Base-by-base conservation (phyloP, 2,888 invertebrate species). In the Spilosoma lubricipeda region DNA sequence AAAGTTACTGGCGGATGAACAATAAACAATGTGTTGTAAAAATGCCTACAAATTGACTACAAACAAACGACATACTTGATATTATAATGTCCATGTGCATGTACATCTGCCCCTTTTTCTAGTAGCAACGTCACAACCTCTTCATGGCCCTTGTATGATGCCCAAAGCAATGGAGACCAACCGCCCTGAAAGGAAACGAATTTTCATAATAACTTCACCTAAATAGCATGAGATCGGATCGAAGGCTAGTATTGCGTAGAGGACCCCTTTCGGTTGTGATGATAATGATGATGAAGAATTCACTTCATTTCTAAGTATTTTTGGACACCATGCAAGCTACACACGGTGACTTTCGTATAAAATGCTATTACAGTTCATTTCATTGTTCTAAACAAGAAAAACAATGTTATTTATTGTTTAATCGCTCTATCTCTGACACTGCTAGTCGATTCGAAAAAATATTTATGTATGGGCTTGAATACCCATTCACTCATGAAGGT, bases 81-180 rank as follows among this genome's bases (percentile, higher is more conserved):
- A 90, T 99, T 99, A 93, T 98, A 99, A 93, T 99, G 99, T 75
- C 99, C 99, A 88, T 99, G 98, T 0, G 99, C 98, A 92, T 99
- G 99, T 11, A 99, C 98, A 91, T 99, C 99, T 0, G 99, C 99
- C 52, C 98, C 98, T 83, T 97, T 97, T 80, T 98, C 98, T 81
- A 99, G 93, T 66, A 99, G 95, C 73, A 98, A 90, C 59, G 97
- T 96, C 59, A 98, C 99, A 77, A 98, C 97, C 59, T 98, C 97
- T 48, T 97, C 96, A 83, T 97, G 97, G 13, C 98, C 99, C 92
- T 99, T 99, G 95, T 99, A 99, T 15, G 98, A 97, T 0, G 99
- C 98, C 99, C 99, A 99, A 98, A 99, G 99, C 73, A 99, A 96
- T 0, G 99, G 97, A 7, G 99, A 98, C 99, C 99, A 99, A 59